phyloP scores from a whole-genome alignment of 2,888 invertebrate species.

The Poecilus cupreus region DNA sequence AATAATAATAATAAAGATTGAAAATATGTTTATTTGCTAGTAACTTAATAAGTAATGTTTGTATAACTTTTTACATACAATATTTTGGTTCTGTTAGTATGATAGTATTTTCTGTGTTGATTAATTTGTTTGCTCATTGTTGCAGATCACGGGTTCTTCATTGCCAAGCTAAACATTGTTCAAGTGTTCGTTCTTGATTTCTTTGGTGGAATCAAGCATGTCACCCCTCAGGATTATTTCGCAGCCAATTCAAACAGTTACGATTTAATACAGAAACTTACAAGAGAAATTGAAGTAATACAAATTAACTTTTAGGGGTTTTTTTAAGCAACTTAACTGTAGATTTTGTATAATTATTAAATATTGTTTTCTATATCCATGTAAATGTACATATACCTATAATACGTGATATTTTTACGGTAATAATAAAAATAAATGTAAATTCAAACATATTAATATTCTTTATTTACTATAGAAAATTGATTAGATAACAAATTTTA shows the following conservation, averaged over 20 bases:
- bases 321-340: background rate
- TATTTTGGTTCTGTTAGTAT: too few relatives aligned
- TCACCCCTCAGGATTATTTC: conserved; percentile 79
- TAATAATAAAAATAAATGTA: too few relatives aligned
- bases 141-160: conserved; percentile 84
- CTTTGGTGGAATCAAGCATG: conserved; percentile 86
- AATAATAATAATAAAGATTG: too few relatives aligned
- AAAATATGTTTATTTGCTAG: background rate
- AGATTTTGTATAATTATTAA: background rate
- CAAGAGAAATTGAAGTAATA: conserved; percentile 27
- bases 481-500: too few relatives aligned
- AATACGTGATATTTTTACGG: too few relatives aligned
- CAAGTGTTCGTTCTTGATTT: conserved; percentile 86
- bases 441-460: too few relatives aligned
- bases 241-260: conserved; percentile 70
- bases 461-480: too few relatives aligned
- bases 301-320: conserved; percentile 42
- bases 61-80: too few relatives aligned
- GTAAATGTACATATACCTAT: too few relatives aligned
- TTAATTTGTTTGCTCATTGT: conserved; percentile 27
- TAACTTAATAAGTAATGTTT: too few relatives aligned
- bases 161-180: conserved; percentile 84
- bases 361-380: too few relatives aligned
- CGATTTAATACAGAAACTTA: background rate
- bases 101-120: background rate